Conservation (phyloP, 2,888 invertebrate species). For the Dicycla oo region DNA sequence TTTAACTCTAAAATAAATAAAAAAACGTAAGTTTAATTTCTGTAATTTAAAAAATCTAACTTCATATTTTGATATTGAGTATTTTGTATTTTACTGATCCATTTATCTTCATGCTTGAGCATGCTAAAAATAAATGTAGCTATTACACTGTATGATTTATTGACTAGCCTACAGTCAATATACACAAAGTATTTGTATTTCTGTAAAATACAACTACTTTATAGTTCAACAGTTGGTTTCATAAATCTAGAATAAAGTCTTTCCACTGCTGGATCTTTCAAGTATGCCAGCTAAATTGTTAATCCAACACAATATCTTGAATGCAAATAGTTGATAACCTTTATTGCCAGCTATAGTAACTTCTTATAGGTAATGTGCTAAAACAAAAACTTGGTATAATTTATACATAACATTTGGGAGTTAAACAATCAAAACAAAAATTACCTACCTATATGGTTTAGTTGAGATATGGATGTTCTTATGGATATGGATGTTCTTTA, state of each 20-base stretch:
- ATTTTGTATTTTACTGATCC: neutral
- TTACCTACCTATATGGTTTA: too few species aligned
- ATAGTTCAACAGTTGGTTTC: neutral
- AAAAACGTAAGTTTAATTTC: too few species aligned
- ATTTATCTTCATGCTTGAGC: too few species aligned
- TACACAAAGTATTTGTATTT: neutral
- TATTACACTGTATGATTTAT: neutral
- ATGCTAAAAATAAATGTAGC: neutral
- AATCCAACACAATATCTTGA: neutral
- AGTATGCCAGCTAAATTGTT: neutral
- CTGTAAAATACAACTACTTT: neutral
- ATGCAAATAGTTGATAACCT: neutral
- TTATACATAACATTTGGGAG: neutral
- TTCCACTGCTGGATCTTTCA: neutral
- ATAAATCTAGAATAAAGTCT: neutral
- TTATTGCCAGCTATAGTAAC: neutral
- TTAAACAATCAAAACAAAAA: neutral
- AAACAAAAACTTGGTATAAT: too few species aligned
- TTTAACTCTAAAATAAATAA: too few species aligned
- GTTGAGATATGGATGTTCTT: too few species aligned
- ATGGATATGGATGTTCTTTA: too few species aligned
- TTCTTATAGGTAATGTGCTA: neutral
- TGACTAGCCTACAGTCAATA: neutral
- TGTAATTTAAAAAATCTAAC: neutral
- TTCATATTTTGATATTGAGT: too few species aligned